Evolutionary conservation across 2,113 vertebrate species (phyloP).

Genomic region (Myrmecophaga tridactyla): DNA sequence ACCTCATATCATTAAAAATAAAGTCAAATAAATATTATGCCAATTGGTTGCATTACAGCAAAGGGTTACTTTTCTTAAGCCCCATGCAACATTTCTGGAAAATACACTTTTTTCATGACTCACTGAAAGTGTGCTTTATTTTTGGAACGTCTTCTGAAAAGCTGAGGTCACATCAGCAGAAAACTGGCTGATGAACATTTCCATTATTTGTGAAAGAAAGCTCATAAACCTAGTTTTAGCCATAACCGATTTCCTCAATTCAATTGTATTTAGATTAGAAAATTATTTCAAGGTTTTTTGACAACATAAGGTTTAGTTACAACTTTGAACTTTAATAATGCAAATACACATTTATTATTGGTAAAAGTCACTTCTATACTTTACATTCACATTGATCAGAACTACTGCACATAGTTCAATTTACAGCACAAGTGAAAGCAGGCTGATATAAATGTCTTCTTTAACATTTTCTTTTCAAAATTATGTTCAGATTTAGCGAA

Average conservation of each 20-base stretch:
- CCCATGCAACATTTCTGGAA: not conserved
- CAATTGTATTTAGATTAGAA: slow-evolving; percentile 16
- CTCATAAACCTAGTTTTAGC: slow-evolving; percentile 43
- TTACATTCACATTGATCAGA: not conserved
- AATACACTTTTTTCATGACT: slow-evolving; percentile 46
- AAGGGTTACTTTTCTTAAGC: slow-evolving; percentile 43
- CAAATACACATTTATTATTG: not conserved
- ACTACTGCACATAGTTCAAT: not conserved
- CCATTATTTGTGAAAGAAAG: slow-evolving; percentile 46
- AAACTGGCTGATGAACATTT: slow-evolving; percentile 50
- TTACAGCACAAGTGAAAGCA: not conserved
- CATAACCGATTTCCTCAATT: not conserved
- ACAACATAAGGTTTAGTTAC: not conserved
- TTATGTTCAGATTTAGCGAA: not conserved
- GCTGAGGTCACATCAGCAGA: slow-evolving; percentile 61
- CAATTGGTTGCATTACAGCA: not conserved
- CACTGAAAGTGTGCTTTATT: slow-evolving; percentile 62
- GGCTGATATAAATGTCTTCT: not conserved
- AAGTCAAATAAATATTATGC: not conserved
- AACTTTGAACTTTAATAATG: not conserved
- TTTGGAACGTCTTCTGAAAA: slow-evolving; percentile 61
- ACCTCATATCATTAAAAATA: not conserved
- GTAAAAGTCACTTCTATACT: not conserved
- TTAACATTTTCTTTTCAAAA: not conserved
- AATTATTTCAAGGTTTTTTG: slow-evolving; percentile 35